Percentiles rank a stretch among this genome's conserved stretches.
Evolutionary conservation across 2,797 vertebrate genomes (phyloP).

Genomic region (Macrochelys suwanniensis): DNA sequence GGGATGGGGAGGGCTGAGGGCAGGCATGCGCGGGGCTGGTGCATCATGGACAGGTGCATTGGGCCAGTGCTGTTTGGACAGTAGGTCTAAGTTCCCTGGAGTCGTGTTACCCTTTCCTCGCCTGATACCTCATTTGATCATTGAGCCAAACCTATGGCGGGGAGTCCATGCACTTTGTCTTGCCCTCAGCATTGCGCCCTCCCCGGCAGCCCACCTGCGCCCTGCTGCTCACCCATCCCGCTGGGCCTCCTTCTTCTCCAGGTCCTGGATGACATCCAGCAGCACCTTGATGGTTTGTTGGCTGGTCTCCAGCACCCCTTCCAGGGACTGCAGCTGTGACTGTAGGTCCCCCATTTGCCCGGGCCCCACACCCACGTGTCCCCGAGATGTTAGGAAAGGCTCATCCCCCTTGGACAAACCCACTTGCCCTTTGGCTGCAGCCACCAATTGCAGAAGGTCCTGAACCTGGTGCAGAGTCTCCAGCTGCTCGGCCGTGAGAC

Average conservation of each 20-base stretch:
- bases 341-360: conserved; percentile 85
- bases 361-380: conserved; percentile 7
- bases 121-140: background rate
- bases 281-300: conserved; percentile 92
- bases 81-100: background rate
- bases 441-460: conserved; percentile 87
- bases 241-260: conserved; percentile 92
- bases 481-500: conserved; percentile 79
- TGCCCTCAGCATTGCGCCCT: fast-evolving
- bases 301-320: conserved; percentile 91
- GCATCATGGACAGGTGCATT: background rate
- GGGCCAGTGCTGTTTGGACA: background rate
- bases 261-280: conserved; percentile 92
- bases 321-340: conserved; percentile 89
- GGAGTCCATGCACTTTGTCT: background rate
- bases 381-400: conserved; percentile 75
- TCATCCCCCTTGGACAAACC: conserved; percentile 80
- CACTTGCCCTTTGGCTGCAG: conserved; percentile 83
- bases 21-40: fast-evolving
- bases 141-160: background rate
- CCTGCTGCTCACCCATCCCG: conserved; percentile 86
- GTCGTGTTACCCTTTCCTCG: background rate
- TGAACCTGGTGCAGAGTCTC: conserved; percentile 85
- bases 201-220: fast-evolving
- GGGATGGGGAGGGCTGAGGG: background rate